Evolutionary conservation across 2,797 vertebrate genomes (phyloP).

Genomic region (Phataginus tricuspis): DNA sequence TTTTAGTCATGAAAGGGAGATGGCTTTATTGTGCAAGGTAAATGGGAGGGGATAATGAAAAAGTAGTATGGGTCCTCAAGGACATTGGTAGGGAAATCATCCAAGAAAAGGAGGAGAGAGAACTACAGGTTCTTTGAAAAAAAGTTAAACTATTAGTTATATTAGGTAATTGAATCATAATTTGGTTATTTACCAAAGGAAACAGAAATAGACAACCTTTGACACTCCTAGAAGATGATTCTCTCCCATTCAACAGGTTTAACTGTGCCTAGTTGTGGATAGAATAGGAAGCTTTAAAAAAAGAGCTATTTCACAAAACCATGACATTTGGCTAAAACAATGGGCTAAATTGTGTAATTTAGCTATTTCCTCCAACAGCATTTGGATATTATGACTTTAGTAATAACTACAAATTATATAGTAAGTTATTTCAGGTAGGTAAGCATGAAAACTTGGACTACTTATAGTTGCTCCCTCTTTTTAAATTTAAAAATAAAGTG

Average conservation of each 20-base stretch:
- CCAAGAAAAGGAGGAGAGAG: neutral
- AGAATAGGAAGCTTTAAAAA: neutral
- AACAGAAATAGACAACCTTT: neutral
- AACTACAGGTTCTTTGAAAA: neutral
- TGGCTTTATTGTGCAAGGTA: neutral
- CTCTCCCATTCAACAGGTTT: neutral
- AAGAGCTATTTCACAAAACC: neutral
- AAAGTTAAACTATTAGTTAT: neutral
- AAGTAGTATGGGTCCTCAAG: neutral
- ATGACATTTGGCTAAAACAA: neutral
- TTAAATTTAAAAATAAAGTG: neutral
- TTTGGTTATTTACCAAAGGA: constrained; percentile 25
- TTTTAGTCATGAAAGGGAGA: neutral
- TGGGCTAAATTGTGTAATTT: neutral
- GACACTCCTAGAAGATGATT: neutral
- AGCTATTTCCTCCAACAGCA: neutral
- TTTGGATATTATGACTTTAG: neutral
- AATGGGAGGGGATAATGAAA: neutral
- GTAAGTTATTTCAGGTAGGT: neutral
- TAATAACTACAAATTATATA: neutral
- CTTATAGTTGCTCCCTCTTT: neutral
- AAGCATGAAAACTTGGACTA: neutral
- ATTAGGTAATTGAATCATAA: constrained; percentile 1
- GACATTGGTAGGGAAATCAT: neutral
- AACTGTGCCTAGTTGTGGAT: neutral